Percentiles rank a stretch among this genome's conserved stretches.
Evolutionary conservation across 2,113 vertebrate species (phyloP).

Genomic region (Numenius arquata): DNA sequence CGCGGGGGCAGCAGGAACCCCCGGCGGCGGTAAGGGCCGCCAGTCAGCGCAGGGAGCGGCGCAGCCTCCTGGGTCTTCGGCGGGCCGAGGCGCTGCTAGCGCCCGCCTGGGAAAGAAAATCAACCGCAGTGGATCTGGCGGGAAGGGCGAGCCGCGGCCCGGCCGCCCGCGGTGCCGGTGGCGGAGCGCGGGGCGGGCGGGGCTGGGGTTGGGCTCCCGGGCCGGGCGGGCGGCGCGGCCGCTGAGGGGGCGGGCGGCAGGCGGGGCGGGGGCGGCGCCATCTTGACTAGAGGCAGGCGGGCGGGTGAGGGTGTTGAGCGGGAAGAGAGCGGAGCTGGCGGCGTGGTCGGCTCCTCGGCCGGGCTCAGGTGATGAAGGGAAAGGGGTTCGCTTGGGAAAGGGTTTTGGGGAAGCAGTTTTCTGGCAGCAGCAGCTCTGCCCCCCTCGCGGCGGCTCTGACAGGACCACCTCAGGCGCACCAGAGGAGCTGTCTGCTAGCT

Average conservation of each 20-base stretch:
- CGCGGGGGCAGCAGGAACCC: no score
- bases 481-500: rapidly evolving
- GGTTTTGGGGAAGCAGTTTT: background rate
- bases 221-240: background rate
- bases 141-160: background rate
- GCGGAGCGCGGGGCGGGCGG: background rate
- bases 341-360: rapidly evolving
- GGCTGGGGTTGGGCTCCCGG: constrained; percentile 1
- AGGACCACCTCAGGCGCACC: rapidly evolving
- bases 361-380: background rate
- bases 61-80: background rate
- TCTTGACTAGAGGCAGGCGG: background rate
- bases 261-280: background rate
- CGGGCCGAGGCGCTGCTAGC: background rate
- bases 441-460: rapidly evolving
- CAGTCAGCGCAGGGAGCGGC: background rate
- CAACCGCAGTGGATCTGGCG: background rate
- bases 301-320: no score
- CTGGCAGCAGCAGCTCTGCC: rapidly evolving
- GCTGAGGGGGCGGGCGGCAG: background rate
- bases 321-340: rapidly evolving
- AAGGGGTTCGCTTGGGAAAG: rapidly evolving
- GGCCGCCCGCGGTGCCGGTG: background rate
- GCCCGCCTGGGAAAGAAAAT: background rate
- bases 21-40: background rate